Conservation (phyloP, 2,113 vertebrate genomes). For the Micronisus gabar region DNA sequence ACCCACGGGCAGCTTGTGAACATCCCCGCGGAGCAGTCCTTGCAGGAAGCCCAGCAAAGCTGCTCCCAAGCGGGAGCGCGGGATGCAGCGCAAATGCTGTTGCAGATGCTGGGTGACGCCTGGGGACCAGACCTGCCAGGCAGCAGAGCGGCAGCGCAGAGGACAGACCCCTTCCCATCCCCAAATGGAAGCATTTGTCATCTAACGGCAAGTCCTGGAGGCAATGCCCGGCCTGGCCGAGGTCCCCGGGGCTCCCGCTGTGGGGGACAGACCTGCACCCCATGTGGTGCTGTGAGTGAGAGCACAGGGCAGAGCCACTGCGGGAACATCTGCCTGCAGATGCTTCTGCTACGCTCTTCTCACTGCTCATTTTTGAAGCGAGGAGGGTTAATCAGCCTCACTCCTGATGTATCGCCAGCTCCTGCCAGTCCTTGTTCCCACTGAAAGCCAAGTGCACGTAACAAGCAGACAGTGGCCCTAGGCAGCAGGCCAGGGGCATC, state of each 20-base stretch:
- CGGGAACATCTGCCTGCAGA: neutral
- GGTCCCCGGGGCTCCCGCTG: neutral
- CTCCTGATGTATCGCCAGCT: rapidly evolving
- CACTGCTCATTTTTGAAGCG: neutral
- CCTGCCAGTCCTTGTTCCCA: neutral
- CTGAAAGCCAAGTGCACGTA: rapidly evolving
- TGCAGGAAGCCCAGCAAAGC: neutral
- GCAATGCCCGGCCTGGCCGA: neutral
- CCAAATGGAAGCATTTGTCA: rapidly evolving
- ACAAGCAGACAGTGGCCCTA: neutral
- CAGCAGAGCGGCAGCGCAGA: rapidly evolving
- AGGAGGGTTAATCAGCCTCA: neutral
- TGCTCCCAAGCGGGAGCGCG: rapidly evolving
- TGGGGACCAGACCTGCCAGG: neutral
- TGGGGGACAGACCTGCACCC: neutral
- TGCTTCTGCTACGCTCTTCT: neutral
- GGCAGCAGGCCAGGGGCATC: neutral
- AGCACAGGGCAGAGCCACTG: neutral
- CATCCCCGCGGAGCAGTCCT: rapidly evolving
- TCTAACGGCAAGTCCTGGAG: neutral
- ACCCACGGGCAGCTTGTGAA: rapidly evolving
- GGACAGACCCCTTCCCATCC: neutral
- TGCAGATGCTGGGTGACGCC: neutral
- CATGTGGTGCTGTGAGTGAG: rapidly evolving
- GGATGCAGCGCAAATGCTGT: rapidly evolving